phyloP scores from a whole-genome alignment of 2,888 invertebrate species.

The Spodoptera exigua region DNA sequence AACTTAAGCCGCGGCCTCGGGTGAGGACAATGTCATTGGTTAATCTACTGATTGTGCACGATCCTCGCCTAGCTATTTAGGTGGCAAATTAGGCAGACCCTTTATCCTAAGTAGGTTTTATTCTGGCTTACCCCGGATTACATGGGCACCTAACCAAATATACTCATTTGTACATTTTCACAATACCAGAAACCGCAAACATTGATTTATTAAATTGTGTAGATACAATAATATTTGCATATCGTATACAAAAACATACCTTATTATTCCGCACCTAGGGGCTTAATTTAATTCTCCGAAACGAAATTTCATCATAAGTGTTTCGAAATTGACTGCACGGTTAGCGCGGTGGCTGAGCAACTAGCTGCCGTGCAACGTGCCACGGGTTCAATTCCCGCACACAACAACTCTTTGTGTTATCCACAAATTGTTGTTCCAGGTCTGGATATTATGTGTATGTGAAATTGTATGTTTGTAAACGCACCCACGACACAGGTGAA shows the following conservation, averaged over 20 bases:
- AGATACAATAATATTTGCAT: not conserved
- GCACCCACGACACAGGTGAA: no score
- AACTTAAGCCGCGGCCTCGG: slow-evolving; percentile 29
- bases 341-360: no score
- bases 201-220: slow-evolving; percentile 12
- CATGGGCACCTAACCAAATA: slow-evolving; percentile 29
- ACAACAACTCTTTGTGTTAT: no score
- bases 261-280: no score
- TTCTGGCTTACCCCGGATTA: slow-evolving; percentile 44
- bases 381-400: no score
- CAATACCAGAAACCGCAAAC: slow-evolving; percentile 11
- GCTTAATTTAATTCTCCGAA: no score
- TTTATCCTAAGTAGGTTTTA: slow-evolving; percentile 44
- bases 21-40: slow-evolving; percentile 36
- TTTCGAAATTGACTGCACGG: no score
- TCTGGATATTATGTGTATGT: no score
- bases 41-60: slow-evolving; percentile 44
- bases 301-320: no score
- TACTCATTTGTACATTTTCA: slow-evolving; percentile 36
- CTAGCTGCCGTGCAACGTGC: no score
- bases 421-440: no score
- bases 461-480: no score
- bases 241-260: slow-evolving; percentile 2
- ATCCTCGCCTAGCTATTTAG: slow-evolving; percentile 44
- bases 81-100: slow-evolving; percentile 46